Evolutionary conservation across 2,113 vertebrate species (phyloP).

Genomic region (Eleginops maclovinus): DNA sequence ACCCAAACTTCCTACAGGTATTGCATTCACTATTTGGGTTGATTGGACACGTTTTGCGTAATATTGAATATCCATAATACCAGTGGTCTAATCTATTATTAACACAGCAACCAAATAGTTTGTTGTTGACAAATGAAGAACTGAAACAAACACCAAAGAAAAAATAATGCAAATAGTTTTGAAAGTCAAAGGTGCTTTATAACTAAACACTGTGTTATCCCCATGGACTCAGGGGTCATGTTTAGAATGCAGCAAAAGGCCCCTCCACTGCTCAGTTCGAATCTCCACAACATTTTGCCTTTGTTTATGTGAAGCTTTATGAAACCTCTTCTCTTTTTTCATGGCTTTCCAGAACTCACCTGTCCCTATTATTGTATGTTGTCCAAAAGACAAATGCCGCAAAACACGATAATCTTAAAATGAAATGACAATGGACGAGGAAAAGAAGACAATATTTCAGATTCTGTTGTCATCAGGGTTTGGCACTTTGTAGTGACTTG

Average conservation of each 20-base stretch:
- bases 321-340: background rate
- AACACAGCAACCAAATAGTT: no score
- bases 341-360: background rate
- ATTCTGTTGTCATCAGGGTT: slow-evolving; percentile 44
- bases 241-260: background rate
- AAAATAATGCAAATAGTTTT: background rate
- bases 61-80: no score
- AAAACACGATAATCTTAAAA: slow-evolving; percentile 25
- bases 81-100: no score
- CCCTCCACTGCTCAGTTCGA: background rate
- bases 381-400: slow-evolving; percentile 34
- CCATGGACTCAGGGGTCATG: background rate
- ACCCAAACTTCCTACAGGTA: no score
- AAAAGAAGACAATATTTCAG: slow-evolving; percentile 27
- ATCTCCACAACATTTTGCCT: slow-evolving; percentile 6
- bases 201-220: background rate
- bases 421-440: background rate
- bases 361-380: slow-evolving; percentile 31
- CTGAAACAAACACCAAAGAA: background rate
- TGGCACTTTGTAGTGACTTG: slow-evolving; percentile 33
- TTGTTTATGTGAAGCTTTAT: slow-evolving; percentile 14
- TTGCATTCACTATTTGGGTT: no score
- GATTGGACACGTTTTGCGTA: no score
- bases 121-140: no score
- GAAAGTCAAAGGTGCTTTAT: background rate